Percentiles rank a stretch among this genome's conserved stretches.
Conservation (phyloP, 2,113 vertebrate species). For the Pterocles orientalis region DNA sequence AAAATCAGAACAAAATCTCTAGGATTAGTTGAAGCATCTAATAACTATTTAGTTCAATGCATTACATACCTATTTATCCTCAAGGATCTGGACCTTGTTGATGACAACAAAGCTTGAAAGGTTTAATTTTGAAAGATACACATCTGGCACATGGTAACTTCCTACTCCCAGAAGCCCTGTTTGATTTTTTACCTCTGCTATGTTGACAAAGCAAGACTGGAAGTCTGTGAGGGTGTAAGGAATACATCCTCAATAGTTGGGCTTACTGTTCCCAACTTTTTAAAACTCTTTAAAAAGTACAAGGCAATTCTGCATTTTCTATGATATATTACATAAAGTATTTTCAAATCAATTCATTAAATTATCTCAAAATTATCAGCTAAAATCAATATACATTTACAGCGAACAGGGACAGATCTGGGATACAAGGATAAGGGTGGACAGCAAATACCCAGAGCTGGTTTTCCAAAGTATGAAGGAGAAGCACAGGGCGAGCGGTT, state of each 20-base stretch:
- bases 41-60: not conserved
- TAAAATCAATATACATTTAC: not conserved
- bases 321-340: not conserved
- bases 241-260: not conserved
- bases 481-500: not conserved
- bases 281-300: not conserved
- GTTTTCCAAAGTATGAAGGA: not conserved
- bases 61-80: not conserved
- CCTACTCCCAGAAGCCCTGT: not conserved
- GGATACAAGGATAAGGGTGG: not conserved
- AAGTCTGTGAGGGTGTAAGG: not conserved
- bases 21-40: not conserved
- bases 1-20: not conserved
- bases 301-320: not conserved
- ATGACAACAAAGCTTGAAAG: not conserved
- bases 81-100: not conserved
- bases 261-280: not conserved
- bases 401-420: not conserved
- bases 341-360: not conserved
- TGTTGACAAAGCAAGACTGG: not conserved
- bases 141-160: not conserved
- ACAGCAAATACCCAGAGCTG: not conserved
- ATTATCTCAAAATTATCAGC: not conserved
- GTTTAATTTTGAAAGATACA: not conserved
- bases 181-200: not conserved